Conservation (phyloP, 2,888 invertebrate genomes). For the Pharmacophagus antenor region DNA sequence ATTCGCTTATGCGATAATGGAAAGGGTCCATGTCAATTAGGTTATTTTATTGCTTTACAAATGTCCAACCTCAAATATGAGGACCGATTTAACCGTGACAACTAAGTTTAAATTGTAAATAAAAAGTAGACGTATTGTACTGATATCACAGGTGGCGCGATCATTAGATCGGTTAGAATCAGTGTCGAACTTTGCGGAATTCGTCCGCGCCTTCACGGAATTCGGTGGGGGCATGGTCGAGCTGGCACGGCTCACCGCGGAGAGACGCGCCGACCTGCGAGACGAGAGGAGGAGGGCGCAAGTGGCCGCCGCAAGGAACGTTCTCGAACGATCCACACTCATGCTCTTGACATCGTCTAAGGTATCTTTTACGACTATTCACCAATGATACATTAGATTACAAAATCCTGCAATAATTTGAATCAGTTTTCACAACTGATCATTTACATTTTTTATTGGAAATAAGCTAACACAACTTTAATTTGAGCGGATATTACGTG, state of each 20-base stretch:
- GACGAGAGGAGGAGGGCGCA: conserved; percentile 97
- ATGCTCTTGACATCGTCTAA: conserved; percentile 98
- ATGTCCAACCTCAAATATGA: not conserved
- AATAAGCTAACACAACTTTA: too few species aligned
- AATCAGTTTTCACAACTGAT: too few species aligned
- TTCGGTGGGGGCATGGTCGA: conserved; percentile 99
- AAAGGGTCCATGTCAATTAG: too few species aligned
- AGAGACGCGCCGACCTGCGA: conserved; percentile 90
- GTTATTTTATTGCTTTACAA: not conserved
- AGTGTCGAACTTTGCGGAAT: conserved; percentile 96
- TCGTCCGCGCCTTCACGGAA: conserved; percentile 98
- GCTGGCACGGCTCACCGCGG: conserved; percentile 94
- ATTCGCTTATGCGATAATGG: too few species aligned
- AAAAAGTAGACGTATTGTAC: not conserved
- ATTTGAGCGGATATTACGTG: too few species aligned
- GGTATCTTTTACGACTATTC: conserved; percentile 67
- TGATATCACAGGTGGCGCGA: conserved; percentile 84
- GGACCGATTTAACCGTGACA: not conserved
- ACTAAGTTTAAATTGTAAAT: conserved; percentile 22
- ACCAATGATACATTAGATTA: not conserved
- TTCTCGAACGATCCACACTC: conserved; percentile 97
- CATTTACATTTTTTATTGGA: too few species aligned
- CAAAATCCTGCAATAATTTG: not conserved
- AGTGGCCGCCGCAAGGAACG: conserved; percentile 97
- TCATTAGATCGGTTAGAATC: conserved; percentile 92